Conservation (phyloP, 2,797 vertebrate species). For the Triplophysa yarkandensis region DNA sequence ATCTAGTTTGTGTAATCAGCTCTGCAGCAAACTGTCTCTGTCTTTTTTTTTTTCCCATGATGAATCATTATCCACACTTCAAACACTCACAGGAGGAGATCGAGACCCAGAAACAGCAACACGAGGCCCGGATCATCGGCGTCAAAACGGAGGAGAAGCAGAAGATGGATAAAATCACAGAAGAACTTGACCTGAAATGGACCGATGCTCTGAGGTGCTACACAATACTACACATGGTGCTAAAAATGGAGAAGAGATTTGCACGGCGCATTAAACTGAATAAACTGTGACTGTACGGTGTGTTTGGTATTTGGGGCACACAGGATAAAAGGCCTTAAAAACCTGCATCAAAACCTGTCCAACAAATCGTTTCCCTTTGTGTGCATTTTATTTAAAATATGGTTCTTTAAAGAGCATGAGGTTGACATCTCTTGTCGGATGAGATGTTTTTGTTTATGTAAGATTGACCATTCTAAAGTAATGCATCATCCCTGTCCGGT, state of each 20-base stretch:
- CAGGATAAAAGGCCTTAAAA: constrained; percentile 10
- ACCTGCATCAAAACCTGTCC: constrained; percentile 9
- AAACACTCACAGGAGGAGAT: constrained; percentile 82
- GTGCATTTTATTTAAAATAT: constrained; percentile 45
- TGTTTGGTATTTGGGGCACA: constrained; percentile 23
- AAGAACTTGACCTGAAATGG: constrained; percentile 94
- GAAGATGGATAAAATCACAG: constrained; percentile 91
- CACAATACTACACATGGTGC: neutral
- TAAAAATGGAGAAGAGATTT: constrained; percentile 7
- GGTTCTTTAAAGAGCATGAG: constrained; percentile 44
- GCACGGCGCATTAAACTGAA: constrained; percentile 21
- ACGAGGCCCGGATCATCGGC: constrained; percentile 83
- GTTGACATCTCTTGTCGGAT: constrained; percentile 32
- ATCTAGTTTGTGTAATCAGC: constrained; percentile 44
- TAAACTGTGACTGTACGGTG: constrained; percentile 16
- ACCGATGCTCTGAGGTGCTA: constrained; percentile 89
- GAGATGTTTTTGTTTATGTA: constrained; percentile 8
- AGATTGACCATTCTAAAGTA: neutral
- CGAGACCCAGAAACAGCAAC: constrained; percentile 89
- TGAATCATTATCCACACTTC: constrained; percentile 31
- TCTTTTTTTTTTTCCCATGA: constrained; percentile 32
- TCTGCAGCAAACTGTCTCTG: constrained; percentile 24
- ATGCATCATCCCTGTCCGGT: neutral
- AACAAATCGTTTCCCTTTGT: constrained; percentile 37
- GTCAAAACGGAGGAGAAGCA: constrained; percentile 92